phyloP scores from a whole-genome alignment of 2,113 vertebrate species.

The Hippocampus barbouri region DNA sequence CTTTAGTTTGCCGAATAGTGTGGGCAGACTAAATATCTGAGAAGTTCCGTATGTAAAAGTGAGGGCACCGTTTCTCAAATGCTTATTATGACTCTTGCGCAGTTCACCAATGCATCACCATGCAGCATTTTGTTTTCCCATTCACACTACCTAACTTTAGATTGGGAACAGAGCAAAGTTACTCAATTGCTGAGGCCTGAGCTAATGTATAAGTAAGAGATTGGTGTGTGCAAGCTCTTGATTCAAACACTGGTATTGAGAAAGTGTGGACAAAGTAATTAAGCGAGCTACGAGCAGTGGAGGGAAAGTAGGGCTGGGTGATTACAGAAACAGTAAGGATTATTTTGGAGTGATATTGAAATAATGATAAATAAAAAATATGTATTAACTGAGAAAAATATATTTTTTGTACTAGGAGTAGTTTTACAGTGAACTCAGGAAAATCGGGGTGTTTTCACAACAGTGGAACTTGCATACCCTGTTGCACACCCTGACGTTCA shows the following conservation, averaged over 20 bases:
- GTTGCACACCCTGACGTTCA: no score
- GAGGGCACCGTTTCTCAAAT: slow-evolving; percentile 9
- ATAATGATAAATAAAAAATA: no score
- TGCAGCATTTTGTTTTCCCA: slow-evolving; percentile 18
- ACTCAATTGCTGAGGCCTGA: no score
- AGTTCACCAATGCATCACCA: slow-evolving; percentile 6
- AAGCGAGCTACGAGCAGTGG: not conserved
- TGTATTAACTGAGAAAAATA: no score
- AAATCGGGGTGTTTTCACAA: no score
- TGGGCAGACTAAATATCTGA: not conserved
- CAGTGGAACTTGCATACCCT: no score
- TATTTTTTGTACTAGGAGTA: no score
- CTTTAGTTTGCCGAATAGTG: not conserved
- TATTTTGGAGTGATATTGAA: no score
- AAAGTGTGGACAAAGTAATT: not conserved
- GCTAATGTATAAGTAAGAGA: no score
- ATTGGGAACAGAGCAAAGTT: no score
- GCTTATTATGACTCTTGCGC: slow-evolving; percentile 4
- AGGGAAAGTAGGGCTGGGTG: not conserved
- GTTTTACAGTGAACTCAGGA: no score
- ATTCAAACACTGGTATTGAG: not conserved
- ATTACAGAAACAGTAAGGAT: no score
- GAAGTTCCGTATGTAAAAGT: not conserved
- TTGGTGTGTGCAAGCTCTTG: not conserved
- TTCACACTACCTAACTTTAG: not conserved